phyloP scores from a whole-genome alignment of 2,797 vertebrate genomes.

The Anableps anableps region DNA sequence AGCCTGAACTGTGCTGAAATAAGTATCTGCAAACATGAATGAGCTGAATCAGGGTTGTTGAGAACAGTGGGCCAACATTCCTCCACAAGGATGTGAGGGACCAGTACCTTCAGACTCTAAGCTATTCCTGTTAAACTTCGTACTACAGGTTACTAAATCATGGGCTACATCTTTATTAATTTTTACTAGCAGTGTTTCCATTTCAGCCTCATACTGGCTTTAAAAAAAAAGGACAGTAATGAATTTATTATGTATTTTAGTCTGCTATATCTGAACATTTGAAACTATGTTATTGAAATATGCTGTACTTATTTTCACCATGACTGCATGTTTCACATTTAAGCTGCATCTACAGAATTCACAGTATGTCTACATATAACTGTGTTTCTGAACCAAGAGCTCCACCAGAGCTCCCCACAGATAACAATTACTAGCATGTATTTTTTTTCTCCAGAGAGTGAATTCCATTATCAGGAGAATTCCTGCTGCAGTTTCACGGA shows the following conservation, averaged over 20 bases:
- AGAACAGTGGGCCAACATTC: no score
- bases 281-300: neutral
- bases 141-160: no score
- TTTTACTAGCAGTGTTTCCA: no score
- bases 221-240: neutral
- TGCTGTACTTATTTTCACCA: neutral
- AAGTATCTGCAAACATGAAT: no score
- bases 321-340: neutral
- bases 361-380: neutral
- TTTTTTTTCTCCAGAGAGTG: conserved; percentile 42
- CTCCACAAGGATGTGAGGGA: no score
- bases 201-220: neutral
- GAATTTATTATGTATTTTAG: neutral
- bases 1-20: no score
- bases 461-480: conserved; percentile 60
- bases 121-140: no score
- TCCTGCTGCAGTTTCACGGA: conserved; percentile 54
- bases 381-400: neutral
- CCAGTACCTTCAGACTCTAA: no score
- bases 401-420: conserved; percentile 31
- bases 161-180: no score
- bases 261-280: neutral
- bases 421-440: conserved; percentile 49
- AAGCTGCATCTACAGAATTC: neutral
- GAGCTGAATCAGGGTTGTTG: no score